Evolutionary conservation across 2,113 vertebrate species (phyloP).

Genomic region (Ammodytes dubius): DNA sequence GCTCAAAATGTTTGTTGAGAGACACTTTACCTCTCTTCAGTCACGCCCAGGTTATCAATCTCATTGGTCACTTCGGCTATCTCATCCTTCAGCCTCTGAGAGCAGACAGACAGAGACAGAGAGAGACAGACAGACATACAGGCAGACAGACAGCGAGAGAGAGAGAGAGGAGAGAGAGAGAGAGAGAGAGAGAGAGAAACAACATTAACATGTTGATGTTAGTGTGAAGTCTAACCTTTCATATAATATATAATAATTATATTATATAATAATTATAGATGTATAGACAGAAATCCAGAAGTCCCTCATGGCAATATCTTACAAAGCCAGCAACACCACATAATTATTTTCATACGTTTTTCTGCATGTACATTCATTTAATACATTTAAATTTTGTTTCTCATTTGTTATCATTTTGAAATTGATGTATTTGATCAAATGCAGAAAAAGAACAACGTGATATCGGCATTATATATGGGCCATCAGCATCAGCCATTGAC

Average conservation of each 20-base stretch:
- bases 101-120: slow-evolving; percentile 27
- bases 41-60: slow-evolving; percentile 96
- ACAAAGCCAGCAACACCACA: too few relatives aligned
- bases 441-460: too few relatives aligned
- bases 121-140: slow-evolving; percentile 5
- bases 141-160: neutral
- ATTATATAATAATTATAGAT: too few relatives aligned
- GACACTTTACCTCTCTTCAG: slow-evolving; percentile 92
- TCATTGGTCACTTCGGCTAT: slow-evolving; percentile 98
- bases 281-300: too few relatives aligned
- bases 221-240: slow-evolving; percentile 14
- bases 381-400: too few relatives aligned
- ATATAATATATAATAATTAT: neutral
- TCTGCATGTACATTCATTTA: too few relatives aligned
- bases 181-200: neutral
- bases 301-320: too few relatives aligned
- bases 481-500: slow-evolving; percentile 7
- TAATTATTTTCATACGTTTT: too few relatives aligned
- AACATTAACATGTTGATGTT: neutral
- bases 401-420: too few relatives aligned
- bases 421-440: too few relatives aligned
- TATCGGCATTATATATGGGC: neutral
- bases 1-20: slow-evolving; percentile 15
- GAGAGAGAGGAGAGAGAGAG: neutral
- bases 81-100: slow-evolving; percentile 97